phyloP scores from a whole-genome alignment of 2,797 vertebrate genomes.

The Thaleichthys pacificus region DNA sequence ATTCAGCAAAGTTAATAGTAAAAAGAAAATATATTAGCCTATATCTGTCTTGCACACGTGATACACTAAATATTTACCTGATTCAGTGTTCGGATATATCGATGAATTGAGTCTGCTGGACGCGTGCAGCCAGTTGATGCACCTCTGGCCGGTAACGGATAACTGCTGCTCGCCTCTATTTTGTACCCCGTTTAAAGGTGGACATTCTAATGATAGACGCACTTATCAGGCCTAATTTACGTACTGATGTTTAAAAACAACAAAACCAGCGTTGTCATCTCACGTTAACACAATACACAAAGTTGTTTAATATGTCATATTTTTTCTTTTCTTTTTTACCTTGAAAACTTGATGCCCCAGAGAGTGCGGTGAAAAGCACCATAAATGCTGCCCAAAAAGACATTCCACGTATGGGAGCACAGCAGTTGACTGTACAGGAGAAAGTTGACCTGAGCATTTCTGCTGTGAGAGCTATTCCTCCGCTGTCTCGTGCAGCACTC shows the following conservation, averaged over 20 bases:
- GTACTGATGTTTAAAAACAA: background rate
- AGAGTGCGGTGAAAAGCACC: background rate
- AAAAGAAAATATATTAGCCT: background rate
- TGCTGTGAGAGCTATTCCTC: background rate
- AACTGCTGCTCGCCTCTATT: slow-evolving; percentile 3
- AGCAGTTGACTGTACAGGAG: too few relatives aligned
- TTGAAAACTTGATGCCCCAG: slow-evolving; percentile 4
- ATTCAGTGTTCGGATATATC: background rate
- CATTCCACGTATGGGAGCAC: background rate
- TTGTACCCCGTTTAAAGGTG: background rate
- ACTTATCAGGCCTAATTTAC: background rate
- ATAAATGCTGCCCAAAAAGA: background rate
- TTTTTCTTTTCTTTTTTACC: background rate
- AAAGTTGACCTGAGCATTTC: background rate
- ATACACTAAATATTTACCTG: slow-evolving; percentile 10
- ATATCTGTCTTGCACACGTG: background rate
- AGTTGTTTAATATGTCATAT: too few relatives aligned
- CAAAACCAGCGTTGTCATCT: background rate
- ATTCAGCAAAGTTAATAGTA: background rate
- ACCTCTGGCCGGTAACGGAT: slow-evolving; percentile 16
- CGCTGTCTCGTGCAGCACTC: background rate
- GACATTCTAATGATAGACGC: slow-evolving; percentile 13
- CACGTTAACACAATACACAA: too few relatives aligned
- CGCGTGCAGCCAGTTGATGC: slow-evolving; percentile 25
- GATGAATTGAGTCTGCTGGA: slow-evolving; percentile 3